Conservation (phyloP, 2,113 vertebrate genomes). For the Physeter macrocephalus region DNA sequence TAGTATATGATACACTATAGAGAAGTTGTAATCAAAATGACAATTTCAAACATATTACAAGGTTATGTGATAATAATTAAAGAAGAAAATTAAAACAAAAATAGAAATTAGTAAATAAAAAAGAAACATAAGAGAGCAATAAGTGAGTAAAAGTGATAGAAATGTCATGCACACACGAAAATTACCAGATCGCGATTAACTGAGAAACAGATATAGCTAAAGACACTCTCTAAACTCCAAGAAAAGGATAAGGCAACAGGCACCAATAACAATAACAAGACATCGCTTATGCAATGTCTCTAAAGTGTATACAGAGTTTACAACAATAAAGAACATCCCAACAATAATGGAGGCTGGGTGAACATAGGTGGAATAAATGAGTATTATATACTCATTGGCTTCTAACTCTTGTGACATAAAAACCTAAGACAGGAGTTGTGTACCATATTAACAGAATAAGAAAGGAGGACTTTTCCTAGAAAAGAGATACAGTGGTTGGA, state of each 20-base stretch:
- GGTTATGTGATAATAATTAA: neutral
- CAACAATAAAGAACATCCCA: neutral
- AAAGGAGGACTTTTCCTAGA: neutral
- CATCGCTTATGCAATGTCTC: neutral
- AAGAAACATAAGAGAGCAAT: neutral
- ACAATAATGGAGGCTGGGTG: neutral
- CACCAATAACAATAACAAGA: neutral
- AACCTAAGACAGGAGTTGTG: neutral
- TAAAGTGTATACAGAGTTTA: neutral
- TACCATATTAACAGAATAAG: neutral
- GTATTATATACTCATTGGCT: neutral
- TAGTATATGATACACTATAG: neutral
- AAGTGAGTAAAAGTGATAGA: neutral
- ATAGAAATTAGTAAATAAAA: neutral
- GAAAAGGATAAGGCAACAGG: neutral
- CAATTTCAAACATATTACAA: neutral
- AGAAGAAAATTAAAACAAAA: neutral
- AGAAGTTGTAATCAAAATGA: neutral
- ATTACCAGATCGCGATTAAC: neutral
- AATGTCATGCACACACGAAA: neutral
- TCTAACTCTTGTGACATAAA: neutral
- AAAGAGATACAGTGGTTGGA: neutral
- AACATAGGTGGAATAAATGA: neutral
- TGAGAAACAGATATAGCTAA: neutral
- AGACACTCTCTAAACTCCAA: neutral